Base-by-base conservation (phyloP, 2,113 vertebrate genomes). In the Nannobrachium achirus region DNA sequence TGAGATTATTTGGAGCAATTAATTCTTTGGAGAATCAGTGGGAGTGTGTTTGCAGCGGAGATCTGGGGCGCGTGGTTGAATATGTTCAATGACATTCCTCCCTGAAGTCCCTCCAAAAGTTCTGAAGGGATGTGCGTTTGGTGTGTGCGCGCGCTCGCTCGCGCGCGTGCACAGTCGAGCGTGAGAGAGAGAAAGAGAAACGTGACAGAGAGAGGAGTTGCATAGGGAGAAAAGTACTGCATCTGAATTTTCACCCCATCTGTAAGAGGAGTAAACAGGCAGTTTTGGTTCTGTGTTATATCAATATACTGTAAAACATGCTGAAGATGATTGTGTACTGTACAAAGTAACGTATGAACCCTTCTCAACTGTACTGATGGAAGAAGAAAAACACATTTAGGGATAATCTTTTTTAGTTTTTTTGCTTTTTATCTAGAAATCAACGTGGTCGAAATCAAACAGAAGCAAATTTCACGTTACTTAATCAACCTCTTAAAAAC, bases 1-100 rank as follows among this genome's bases (percentile, higher is more conserved):
- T 94, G 95, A 96, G 95, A 96, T 96, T 97, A 97, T 97, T 96
- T 96, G 94, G 93, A 96, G 94, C 96, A 96, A 97, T 97, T 98
- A 96, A 97, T 98, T 97, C 95, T 95, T 95, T 95, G 95, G 94
- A 95, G 94, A 95, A 95, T 96, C 94, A 95, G 94, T 96, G 94
- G 95, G 95, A 96, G 95, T 94, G 95, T 93, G 95, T 93, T 96
- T 94, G 93, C 93, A 89, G 93, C 93, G 91, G 91, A 93, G 94
- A 95, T 88, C 93, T 92, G 93, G 93, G 95, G 93, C 85, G 74
- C 57, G 56, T 85, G 85, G 89, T 92, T 88, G 94, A 97, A 95
- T 93, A 91, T 92, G 86, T 92, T 89, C 94, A 97, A 96, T 93
- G 93, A 92, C 82, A 90, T 94, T 85, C 85, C 85, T 83, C 81